Evolutionary conservation across 2,797 vertebrate genomes (phyloP), one percentile per base, ranked within the genome.

Genomic region (Anomalospiza imberbis): DNA sequence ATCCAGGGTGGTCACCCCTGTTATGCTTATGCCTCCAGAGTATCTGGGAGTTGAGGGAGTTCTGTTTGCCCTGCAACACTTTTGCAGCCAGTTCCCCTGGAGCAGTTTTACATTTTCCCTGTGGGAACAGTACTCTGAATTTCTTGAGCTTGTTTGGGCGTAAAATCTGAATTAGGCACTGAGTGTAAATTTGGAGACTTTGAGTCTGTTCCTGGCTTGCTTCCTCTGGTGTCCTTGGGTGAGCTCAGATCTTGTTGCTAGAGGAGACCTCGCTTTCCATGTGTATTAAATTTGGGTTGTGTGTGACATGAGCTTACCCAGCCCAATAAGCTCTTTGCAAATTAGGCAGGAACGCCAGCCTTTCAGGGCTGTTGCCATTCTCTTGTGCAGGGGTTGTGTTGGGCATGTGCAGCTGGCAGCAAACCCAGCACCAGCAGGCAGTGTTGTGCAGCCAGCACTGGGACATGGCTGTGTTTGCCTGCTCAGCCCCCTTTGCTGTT

Each of bases 121-220:
- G 67, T 92, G 85, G 89, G 82, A 96, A 91, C 67, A 76, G 83
- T 58, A 71, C 63, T 91, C 38, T 67, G 74, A 94, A 94, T 96
- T 95, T 95, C 91, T 92, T 95, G 85, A 93, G 80, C 45, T 94
- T 95, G 92, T 94, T 88, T 92, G 93, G 91, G 95, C 62, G 13
- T 97, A 96, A 96, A 96, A 95, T 97, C 89, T 93, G 89, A 92
- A 94, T 95, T 94, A 93, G 79, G 88, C 89, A 79, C 74, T 47
- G 89, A 67, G 55, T 88, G 79, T 89, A 86, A 90, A 71, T 92
- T 85, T 70, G 80, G 79, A 93, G 95, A 79, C 58, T 95, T 81
- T 25, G 79, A 94, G 66, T 92, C 76, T 92, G 40, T 81, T 93
- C 73, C 82, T 95, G 73, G 51, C 73, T 95, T 9, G 2, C 34